Evolutionary conservation across 2,888 invertebrate species (phyloP), one percentile per base, ranked within the genome.

Genomic region (Tenthredo notha): DNA sequence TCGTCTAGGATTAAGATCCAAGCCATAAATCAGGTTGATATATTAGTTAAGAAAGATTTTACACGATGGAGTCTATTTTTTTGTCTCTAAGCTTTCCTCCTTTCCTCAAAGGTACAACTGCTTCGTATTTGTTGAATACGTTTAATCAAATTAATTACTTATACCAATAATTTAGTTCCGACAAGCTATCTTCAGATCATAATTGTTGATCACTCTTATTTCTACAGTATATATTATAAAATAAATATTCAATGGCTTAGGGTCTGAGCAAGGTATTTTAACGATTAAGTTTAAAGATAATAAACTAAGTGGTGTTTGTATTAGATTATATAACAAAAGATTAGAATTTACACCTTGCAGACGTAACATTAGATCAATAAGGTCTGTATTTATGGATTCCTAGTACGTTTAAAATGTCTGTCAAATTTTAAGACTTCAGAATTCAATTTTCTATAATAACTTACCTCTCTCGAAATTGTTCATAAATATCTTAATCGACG

Each of bases 11-110:
- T 74, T 21, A 74, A 40, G 72, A 74, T 40, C 72, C 43, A 74
- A 77, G 54, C 77, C 77, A 77, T 47, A n/a, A 80, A 40, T 61
- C 58, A 80, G 80, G 25, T 61, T 5, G 40, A 80, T 61, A 40
- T 80, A 61, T 74, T 74, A 74, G 10, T 58, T 37, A 47, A 7
- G 50, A 61, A 78, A 78, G 5, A 80, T 80, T 80, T 18, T 61
- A 61, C 61, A 74, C 43, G 47, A 43, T 15, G 6, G 18, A 58
- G 40, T 15, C 21, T 80, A 61, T 58, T n/a, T 37, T 78, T 80
- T 40, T 74, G 9, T 40, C 6, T 72, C 40, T 18, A 37, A 37
- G 4, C 33, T 33, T 33, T 2, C 4, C 4, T 40, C 29, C 15
- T 29, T 2, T 21, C 9, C 72, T n/a, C n/a, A 21, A 37, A 1